phyloP scores from a whole-genome alignment of 2,113 vertebrate genomes.

The Leptocoma aspasia region DNA sequence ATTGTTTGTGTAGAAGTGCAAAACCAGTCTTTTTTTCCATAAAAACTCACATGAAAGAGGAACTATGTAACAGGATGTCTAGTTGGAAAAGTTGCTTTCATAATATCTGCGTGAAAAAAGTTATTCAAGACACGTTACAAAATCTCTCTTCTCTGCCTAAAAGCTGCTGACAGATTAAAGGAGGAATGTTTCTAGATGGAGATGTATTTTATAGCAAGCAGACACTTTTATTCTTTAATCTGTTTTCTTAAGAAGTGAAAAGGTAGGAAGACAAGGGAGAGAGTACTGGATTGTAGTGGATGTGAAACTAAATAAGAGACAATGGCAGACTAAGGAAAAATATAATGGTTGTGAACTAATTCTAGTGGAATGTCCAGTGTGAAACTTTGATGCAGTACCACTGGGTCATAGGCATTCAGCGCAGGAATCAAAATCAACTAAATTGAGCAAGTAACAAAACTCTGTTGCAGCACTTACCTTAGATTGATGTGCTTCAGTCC shows the following conservation, averaged over 20 bases:
- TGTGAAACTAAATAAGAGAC: neutral
- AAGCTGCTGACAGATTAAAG: conserved; percentile 5
- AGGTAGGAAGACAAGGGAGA: neutral
- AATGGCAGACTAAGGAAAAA: neutral
- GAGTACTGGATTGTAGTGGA: neutral
- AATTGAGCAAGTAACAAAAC: neutral
- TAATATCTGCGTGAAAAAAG: neutral
- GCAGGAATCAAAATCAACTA: neutral
- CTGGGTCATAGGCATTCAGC: neutral
- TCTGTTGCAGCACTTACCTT: neutral
- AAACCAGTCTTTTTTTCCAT: neutral
- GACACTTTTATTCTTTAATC: neutral
- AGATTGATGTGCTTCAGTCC: neutral
- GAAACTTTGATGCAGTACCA: neutral
- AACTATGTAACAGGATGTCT: neutral
- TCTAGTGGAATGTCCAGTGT: neutral
- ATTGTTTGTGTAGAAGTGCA: neutral
- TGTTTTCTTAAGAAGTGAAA: neutral
- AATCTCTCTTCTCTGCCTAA: neutral
- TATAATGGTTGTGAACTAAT: neutral
- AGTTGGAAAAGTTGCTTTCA: neutral
- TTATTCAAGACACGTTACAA: neutral
- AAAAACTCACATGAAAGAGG: neutral
- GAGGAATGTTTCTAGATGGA: neutral
- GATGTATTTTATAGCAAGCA: neutral